phyloP scores from a whole-genome alignment of 2,797 vertebrate species.

The Gallirallus australis region DNA sequence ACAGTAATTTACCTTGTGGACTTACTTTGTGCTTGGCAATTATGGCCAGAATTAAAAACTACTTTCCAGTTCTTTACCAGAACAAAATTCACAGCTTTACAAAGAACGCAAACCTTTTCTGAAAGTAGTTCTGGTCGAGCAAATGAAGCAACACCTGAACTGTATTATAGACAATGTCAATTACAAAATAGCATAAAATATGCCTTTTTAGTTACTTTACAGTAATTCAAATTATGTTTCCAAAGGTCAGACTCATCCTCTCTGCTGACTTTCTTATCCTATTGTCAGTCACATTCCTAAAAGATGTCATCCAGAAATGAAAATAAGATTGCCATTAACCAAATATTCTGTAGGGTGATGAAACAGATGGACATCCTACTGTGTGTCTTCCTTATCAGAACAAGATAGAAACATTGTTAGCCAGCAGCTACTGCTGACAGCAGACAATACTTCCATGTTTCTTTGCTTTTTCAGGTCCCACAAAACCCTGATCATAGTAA shows the following conservation, averaged over 20 bases:
- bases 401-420: neutral
- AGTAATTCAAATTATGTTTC: neutral
- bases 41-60: neutral
- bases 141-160: neutral
- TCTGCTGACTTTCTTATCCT: neutral
- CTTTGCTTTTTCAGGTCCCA: neutral
- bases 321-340: neutral
- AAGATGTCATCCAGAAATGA: neutral
- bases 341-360: neutral
- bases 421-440: neutral
- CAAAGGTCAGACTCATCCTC: neutral
- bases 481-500: neutral
- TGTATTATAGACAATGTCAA: neutral
- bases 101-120: neutral
- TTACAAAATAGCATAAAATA: neutral
- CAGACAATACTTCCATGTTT: neutral
- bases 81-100: neutral
- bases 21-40: neutral
- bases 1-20: neutral
- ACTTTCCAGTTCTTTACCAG: neutral
- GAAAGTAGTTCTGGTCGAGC: neutral
- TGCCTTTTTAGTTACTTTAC: neutral
- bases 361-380: accelerated
- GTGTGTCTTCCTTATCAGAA: neutral
- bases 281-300: neutral